Percentiles rank a stretch among this genome's conserved stretches.
These are phyloP conservation scores for Bryconaethiops microstoma DNA, from an alignment of 2,797 vertebrate genomes.

Conservation along the genomic window DNA sequence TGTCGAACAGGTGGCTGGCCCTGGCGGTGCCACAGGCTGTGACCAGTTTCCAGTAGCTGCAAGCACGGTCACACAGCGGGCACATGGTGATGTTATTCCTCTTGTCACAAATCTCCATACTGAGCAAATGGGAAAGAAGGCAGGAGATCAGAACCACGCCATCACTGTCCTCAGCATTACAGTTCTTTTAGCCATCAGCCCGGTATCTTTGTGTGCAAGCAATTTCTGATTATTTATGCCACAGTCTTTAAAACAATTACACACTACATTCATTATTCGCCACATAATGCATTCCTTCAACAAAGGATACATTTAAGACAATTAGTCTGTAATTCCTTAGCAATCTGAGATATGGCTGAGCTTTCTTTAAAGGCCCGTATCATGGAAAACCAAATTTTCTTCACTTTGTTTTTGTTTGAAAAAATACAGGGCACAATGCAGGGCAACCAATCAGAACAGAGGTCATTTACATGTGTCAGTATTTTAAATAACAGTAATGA, in stretches of 20 bases:
- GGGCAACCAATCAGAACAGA: too few species aligned
- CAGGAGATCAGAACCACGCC: conserved; percentile 25
- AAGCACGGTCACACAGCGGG: conserved; percentile 83
- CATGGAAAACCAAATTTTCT: too few species aligned
- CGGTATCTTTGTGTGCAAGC: too few species aligned
- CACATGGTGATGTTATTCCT: conserved; percentile 88
- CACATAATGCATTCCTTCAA: neutral
- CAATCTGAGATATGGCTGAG: neutral
- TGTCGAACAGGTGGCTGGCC: conserved; percentile 88
- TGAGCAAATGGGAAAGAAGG: conserved; percentile 56
- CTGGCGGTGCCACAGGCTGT: conserved; percentile 84
- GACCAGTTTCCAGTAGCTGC: conserved; percentile 87
- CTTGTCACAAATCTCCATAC: conserved; percentile 88
- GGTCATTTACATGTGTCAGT: too few species aligned
- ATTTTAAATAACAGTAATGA: too few species aligned
- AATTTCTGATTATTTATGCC: too few species aligned
- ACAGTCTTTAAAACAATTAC: too few species aligned
- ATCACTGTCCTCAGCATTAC: neutral
- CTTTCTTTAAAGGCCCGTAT: neutral
- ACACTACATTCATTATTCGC: too few species aligned
- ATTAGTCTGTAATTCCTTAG: neutral
- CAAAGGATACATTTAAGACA: neutral
- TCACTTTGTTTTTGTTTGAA: too few species aligned
- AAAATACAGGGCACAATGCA: too few species aligned
- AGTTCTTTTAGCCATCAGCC: neutral